Evolutionary conservation across 2,113 vertebrate genomes (phyloP).

Genomic region (Platichthys stellatus): DNA sequence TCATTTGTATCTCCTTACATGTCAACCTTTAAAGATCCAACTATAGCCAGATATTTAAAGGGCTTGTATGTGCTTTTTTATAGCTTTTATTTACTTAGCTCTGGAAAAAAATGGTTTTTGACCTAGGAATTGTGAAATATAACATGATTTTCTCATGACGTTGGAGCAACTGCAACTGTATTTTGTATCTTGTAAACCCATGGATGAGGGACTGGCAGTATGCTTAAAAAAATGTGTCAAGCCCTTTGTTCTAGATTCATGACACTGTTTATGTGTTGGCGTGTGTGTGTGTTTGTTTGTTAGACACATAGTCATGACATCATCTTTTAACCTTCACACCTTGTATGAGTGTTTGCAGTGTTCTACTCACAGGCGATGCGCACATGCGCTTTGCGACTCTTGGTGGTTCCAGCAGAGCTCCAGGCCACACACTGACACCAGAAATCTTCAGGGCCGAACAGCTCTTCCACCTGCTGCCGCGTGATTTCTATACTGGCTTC

Average conservation of each 20-base stretch:
- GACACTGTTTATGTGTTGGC: too few species aligned
- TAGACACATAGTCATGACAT: background rate
- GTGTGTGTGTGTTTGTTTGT: background rate
- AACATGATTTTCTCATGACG: too few species aligned
- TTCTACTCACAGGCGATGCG: conserved; percentile 93
- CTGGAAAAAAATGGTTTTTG: too few species aligned
- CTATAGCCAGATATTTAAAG: too few species aligned
- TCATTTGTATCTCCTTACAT: background rate
- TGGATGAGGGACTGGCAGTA: too few species aligned
- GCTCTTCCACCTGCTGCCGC: conserved; percentile 93
- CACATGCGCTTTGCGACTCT: conserved; percentile 94
- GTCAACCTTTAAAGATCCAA: background rate
- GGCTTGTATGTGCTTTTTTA: too few species aligned
- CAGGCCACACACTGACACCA: conserved; percentile 99
- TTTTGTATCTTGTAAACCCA: too few species aligned
- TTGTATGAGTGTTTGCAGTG: background rate
- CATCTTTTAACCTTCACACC: background rate
- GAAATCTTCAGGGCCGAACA: conserved; percentile 93
- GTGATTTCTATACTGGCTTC: conserved; percentile 96
- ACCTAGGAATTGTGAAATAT: too few species aligned
- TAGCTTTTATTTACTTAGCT: background rate
- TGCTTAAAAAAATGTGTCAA: too few species aligned
- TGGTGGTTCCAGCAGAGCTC: conserved; percentile 96
- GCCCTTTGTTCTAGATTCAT: too few species aligned
- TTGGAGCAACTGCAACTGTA: too few species aligned